A percentile compares a stretch with the other conserved stretches of the same genome.
Conservation (phyloP, 2,113 vertebrate genomes). For the Etia nguti region DNA sequence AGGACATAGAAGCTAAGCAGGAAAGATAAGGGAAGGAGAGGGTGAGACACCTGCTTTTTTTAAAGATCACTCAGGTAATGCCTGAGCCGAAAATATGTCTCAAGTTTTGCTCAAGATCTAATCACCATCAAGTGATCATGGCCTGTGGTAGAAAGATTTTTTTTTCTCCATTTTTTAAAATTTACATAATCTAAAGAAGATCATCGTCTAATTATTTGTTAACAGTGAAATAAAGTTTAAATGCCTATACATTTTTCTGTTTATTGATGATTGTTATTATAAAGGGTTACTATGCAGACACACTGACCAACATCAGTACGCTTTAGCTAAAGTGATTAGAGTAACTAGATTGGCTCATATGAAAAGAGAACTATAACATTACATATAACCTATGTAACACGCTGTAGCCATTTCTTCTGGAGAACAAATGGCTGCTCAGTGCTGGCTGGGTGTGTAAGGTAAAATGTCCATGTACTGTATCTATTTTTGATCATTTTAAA, state of each 20-base stretch:
- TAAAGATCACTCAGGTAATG: not conserved
- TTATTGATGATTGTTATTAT: not conserved
- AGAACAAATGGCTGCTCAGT: not conserved
- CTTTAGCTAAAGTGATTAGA: not conserved
- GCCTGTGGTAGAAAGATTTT: not conserved
- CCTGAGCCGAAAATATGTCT: not conserved
- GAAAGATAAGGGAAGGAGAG: too few species aligned
- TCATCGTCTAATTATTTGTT: not conserved
- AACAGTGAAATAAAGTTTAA: not conserved
- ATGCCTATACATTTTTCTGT: not conserved
- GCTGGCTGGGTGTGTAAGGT: slow-evolving; percentile 23
- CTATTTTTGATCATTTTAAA: slow-evolving; percentile 39
- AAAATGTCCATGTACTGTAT: slow-evolving; percentile 9
- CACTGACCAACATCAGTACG: not conserved
- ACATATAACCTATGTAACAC: not conserved
- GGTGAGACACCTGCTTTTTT: not conserved
- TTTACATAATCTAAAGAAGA: not conserved
- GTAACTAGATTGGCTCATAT: not conserved
- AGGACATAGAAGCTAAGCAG: too few species aligned
- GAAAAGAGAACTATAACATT: not conserved
- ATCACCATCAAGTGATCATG: not conserved
- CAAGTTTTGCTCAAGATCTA: not conserved
- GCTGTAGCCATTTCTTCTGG: not conserved
- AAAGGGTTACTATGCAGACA: not conserved
- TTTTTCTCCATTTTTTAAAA: not conserved